Percentiles rank a stretch among this genome's conserved stretches.
These are phyloP conservation scores for Charina bottae DNA, from an alignment of 2,113 vertebrate genomes.

Conservation along the genomic window DNA sequence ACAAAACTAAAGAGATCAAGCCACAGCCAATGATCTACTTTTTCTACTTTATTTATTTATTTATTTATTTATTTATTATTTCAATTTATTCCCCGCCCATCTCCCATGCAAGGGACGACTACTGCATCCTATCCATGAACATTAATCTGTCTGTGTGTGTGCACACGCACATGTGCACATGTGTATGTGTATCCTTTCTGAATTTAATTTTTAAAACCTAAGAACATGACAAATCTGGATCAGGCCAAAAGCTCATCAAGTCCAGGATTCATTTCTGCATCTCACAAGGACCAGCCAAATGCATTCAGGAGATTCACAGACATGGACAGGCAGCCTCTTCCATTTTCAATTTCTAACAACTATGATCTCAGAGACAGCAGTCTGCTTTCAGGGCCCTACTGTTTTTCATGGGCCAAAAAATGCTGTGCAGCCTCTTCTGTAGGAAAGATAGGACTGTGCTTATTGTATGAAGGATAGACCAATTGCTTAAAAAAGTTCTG, in stretches of 20 bases:
- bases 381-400: neutral
- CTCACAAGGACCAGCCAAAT: neutral
- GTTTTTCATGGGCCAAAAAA: neutral
- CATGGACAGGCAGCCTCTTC: neutral
- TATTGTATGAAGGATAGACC: neutral
- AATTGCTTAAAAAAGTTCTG: too few relatives aligned
- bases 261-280: neutral
- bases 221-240: neutral
- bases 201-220: neutral
- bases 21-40: neutral
- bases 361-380: neutral
- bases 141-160: neutral
- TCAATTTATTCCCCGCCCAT: too few relatives aligned
- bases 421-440: neutral
- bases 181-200: neutral
- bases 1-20: neutral
- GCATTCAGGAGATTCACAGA: neutral
- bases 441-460: neutral
- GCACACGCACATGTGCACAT: rapidly evolving
- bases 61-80: too few relatives aligned
- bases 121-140: neutral
- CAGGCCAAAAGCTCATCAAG: neutral
- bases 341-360: neutral
- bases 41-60: too few relatives aligned
- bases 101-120: too few relatives aligned